These are phyloP conservation scores for Amphipoea oculea DNA, from an alignment of 2,888 invertebrate species.

Conservation along the genomic window DNA sequence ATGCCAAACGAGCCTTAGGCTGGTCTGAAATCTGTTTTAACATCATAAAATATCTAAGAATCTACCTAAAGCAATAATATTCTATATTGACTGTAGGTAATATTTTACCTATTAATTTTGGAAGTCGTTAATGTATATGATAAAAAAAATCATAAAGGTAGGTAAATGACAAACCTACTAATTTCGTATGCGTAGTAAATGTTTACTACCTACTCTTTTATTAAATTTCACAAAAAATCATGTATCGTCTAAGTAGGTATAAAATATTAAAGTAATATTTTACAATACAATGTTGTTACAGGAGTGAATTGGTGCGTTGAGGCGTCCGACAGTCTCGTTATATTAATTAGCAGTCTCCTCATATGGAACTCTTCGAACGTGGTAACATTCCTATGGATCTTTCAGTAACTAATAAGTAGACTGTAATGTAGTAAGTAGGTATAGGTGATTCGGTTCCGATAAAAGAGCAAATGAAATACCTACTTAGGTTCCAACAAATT, in stretches of 20 bases:
- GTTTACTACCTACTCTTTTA: not conserved
- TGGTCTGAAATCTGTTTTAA: not conserved
- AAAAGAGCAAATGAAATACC: conserved; percentile 9
- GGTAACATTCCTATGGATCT: conserved; percentile 69
- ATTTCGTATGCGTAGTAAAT: not conserved
- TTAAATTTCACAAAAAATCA: not conserved
- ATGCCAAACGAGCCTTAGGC: not conserved
- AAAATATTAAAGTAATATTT: not conserved
- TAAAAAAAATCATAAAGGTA: not conserved
- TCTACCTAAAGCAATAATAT: not conserved
- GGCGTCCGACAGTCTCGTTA: conserved; percentile 81
- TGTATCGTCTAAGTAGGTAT: not conserved
- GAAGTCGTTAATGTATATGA: not conserved
- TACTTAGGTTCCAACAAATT: conserved; percentile 11
- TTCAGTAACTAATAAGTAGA: not conserved
- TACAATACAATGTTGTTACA: conserved; percentile 60
- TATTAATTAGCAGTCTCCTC: conserved; percentile 80
- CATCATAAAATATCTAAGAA: not conserved
- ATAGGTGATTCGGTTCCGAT: not conserved
- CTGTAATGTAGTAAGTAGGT: not conserved
- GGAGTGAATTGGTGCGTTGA: conserved; percentile 86
- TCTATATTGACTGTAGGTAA: not conserved
- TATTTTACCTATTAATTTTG: not conserved
- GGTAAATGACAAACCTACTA: not conserved
- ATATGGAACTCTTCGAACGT: conserved; percentile 82